Base-by-base conservation (phyloP, 2,113 vertebrate species). In the Oncorhynchus tshawytscha region DNA sequence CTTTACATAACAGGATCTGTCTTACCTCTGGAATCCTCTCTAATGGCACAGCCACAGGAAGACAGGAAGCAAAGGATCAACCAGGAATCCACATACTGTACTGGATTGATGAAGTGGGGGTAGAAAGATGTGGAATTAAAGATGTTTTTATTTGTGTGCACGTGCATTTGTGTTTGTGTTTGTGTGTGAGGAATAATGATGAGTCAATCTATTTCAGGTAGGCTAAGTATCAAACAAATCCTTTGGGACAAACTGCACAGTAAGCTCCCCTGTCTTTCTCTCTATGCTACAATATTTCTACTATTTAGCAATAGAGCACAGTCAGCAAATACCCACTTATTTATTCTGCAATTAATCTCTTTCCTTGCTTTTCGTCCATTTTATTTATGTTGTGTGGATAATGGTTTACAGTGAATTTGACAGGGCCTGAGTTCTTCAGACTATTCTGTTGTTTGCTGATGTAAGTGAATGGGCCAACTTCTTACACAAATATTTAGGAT, bases 271-370 rank as follows among this genome's bases (percentile, higher is more conserved):
- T 73, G n/a, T 70, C 5, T 8, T 11, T 45, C 39, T 45, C 5
- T 8, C 31, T n/a, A 29, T 22, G 62, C 13, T 45, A 45, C 39
- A 12, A 3, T 22, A 20, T 59, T 71, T 78, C 5, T 51, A 29
- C 39, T 49, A 49, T 70, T 70, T 70, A n/a, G 29, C 49, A 29
- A 54, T 18, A 54, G 73, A 11, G 45, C 65, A 18, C 5, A 18
- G 51, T 78, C 80, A 73, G 72, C 70, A 72, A 70, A 74, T 71
- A 3, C 24, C 18, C 65, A 45, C 25, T 31, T 59, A 24, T 34
- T 70, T 2, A 13, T 51, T 66, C 67, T 1, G 24, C 15, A 24
- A 15, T 1, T 29, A 29, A 20, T 31, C 70, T 7, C 3, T 49
- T 69, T 70, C 3, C 29, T 2, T 62, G 71, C 48, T 59, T 68